Percentiles rank a stretch among this genome's conserved stretches.
Conservation (phyloP, 2,113 vertebrate species). For the Hippopotamus amphibius region DNA sequence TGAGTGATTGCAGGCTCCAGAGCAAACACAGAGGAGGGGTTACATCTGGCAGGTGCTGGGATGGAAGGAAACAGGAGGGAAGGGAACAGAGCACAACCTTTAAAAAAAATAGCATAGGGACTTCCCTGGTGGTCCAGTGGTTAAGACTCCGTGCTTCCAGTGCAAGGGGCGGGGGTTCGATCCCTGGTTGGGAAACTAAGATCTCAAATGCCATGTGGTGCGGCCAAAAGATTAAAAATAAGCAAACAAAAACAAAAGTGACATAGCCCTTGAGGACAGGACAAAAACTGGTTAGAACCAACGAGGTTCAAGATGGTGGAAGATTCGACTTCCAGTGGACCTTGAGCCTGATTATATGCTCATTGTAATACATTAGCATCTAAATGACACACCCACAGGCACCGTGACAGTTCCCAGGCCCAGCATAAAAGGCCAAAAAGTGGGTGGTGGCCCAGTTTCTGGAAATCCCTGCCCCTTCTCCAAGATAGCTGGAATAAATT, state of each 20-base stretch:
- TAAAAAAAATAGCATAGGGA: not conserved
- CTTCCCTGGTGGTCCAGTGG: no score
- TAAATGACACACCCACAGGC: not conserved
- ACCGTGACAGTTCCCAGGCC: not conserved
- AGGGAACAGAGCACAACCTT: not conserved
- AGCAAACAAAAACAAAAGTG: no score
- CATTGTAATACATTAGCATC: not conserved
- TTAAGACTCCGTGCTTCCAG: no score
- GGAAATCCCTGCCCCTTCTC: not conserved
- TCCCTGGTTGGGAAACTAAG: no score
- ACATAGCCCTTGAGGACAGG: not conserved
- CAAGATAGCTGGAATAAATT: not conserved
- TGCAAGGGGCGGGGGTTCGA: no score
- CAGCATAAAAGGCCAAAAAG: not conserved
- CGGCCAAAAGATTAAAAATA: no score
- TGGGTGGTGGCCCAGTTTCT: not conserved
- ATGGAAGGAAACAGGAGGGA: not conserved
- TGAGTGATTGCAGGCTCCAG: not conserved
- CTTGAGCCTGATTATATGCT: not conserved
- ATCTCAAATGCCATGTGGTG: no score
- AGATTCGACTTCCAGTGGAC: not conserved
- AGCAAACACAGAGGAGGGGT: not conserved
- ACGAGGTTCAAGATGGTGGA: not conserved
- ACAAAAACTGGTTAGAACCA: not conserved
- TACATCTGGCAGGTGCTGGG: not conserved